Base-by-base conservation (phyloP, 2,888 invertebrate species). In the Drosophila anomalipes region DNA sequence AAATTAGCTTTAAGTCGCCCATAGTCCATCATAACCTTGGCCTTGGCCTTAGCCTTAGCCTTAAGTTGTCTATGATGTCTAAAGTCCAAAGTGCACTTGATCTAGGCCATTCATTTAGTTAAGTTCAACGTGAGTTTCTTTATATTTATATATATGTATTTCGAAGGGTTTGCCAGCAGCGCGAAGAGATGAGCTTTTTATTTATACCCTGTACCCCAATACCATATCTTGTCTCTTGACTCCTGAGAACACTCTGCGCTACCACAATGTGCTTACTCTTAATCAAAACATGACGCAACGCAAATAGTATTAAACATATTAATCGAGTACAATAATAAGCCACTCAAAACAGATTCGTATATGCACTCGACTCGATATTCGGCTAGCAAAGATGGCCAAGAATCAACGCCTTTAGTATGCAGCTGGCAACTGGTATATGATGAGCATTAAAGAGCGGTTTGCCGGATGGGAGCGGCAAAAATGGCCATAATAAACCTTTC, bases 81-180 rank as follows among this genome's bases (percentile, higher is more conserved):
- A 84, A 82, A 84, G 82, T 80, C 86, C 84, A 86, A 84, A 86
- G 84, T 80, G 86, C 82, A 77, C 82, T 86, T 72, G 59, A 64
- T 64, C 47, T 63, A 28, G 72, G 64, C 71, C 75, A 78, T 64
- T 44, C 32, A 52, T 28, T 58, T 53, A 53, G 60, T 57, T 41
- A 35, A 49, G 64, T 47, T 5, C 28, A 58, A 41, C 3, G n/a
- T 32, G 16, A 12, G 28, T 4, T n/a, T 39, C 16, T 16, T 32
- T 10, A 19, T 9, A 30, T 58, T 16, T 35, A n/a, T 54, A 35
- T 54, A 35, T 41, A 14, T 1, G 9, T 32, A 10, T 19, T 26
- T 33, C 41, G 9, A 22, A 59, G 5, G 9, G 14, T n/a, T 19
- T 51, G 19, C 28, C 26, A 26, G 14, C 22, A 22, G 47, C 14